Evolutionary conservation across 2,888 invertebrate genomes (phyloP).

Genomic region (Copidosoma aretas): DNA sequence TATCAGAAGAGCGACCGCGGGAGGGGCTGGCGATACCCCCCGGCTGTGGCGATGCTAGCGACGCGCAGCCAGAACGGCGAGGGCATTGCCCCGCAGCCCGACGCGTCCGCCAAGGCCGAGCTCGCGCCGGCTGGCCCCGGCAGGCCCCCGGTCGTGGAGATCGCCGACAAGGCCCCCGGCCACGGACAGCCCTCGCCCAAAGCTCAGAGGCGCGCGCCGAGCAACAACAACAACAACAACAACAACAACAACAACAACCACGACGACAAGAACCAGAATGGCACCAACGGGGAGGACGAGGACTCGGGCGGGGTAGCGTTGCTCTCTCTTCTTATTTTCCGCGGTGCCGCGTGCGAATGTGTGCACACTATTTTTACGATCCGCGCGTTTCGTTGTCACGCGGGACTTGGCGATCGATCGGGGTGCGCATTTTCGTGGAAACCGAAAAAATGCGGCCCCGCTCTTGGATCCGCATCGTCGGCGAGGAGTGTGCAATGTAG

Average conservation of each 20-base stretch:
- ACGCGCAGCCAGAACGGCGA: constrained; percentile 47
- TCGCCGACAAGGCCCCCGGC: constrained; percentile 34
- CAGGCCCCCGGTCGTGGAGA: too few relatives aligned
- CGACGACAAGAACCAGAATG: neutral
- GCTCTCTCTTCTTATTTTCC: too few relatives aligned
- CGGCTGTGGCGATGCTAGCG: constrained; percentile 55
- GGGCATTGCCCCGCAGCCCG: neutral
- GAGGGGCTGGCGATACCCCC: constrained; percentile 7
- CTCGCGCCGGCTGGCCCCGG: too few relatives aligned
- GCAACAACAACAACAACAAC: constrained; percentile 42
- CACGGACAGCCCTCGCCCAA: neutral
- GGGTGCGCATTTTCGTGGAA: too few relatives aligned
- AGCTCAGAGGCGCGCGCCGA: constrained; percentile 45
- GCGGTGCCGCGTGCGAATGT: too few relatives aligned
- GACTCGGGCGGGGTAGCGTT: constrained; percentile 14
- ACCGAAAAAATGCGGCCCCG: too few relatives aligned
- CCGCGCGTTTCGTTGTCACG: too few relatives aligned
- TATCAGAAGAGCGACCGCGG: neutral
- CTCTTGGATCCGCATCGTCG: too few relatives aligned
- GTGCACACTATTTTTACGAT: too few relatives aligned
- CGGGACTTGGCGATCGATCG: too few relatives aligned
- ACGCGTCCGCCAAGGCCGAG: constrained; percentile 45
- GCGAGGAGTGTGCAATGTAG: too few relatives aligned
- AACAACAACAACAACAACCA: constrained; percentile 2
- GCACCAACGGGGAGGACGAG: constrained; percentile 10